Base-by-base conservation (phyloP, 2,797 vertebrate genomes). In the Steatocranus sp. region DNA sequence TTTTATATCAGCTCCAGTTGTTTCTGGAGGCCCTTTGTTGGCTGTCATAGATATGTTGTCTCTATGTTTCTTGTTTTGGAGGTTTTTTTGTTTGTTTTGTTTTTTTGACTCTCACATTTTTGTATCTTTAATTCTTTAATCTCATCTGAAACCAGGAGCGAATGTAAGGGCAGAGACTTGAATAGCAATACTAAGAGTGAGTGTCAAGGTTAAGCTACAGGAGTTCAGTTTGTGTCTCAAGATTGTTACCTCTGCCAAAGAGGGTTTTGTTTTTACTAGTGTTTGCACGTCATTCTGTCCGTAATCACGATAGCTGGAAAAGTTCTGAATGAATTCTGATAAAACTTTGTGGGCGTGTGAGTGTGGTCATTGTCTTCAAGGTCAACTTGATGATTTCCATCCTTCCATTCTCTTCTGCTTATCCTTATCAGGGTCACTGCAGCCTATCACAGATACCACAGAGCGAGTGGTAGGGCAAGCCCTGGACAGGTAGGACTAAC, bases 1-100 rank as follows among this genome's bases (percentile, higher is more conserved):
- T 73, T 73, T 73, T 48, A 30, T 73, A 73, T 48, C 43, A 12
- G 6, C 18, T 73, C 43, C 66, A 70, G 15, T 46, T 48, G 41
- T 48, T 73, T 48, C 43, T 30, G 41, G 17, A 70, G 3, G 66
- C 41, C 23, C 38, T 43, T 70, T 70, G 20, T 43, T 70, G 38
- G 20, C 63, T 68, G 38, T 43, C 3, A 68, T 0, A 68, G 23
- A 18, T 43, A 25, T 18, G 63, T 11, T 68, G 20, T 68, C 20
- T 68, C 20, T 12, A 3, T 14, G 18, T 2, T 23, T 38, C 0
- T 36, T 63, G 58, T 56, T 30, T 56, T 5, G 23, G 7, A 1
- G 1, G 5, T 15, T 15, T 34, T 10, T 34, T 15, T 54, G 0
- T 51, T 48, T 54, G 25, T 17, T 56, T 32, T 17, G 3, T 15